Evolutionary conservation across 2,888 invertebrate genomes (phyloP).

Genomic region (Pammene aurita): DNA sequence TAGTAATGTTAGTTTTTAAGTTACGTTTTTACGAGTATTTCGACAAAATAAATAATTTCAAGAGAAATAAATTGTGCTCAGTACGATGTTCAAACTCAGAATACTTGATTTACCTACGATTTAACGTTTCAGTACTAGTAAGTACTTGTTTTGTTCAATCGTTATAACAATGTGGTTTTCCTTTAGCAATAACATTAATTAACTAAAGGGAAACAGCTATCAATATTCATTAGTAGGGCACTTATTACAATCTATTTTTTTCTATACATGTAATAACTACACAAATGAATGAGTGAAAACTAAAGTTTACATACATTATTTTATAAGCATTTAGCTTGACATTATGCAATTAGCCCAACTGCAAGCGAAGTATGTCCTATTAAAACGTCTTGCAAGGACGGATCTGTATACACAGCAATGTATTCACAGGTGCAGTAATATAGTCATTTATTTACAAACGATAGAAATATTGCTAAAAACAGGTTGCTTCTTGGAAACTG

Average conservation of each 20-base stretch:
- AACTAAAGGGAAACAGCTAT: not conserved
- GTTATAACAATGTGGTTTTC: slow-evolving; percentile 13
- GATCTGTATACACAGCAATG: slow-evolving; percentile 2
- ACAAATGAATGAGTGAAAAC: too few species aligned
- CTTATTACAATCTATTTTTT: too few species aligned
- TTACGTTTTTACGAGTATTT: not conserved
- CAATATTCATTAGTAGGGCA: not conserved
- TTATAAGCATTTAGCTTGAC: too few species aligned
- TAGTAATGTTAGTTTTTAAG: not conserved
- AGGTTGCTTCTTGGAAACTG: not conserved
- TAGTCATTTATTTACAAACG: slow-evolving; percentile 26
- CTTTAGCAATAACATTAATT: slow-evolving; percentile 5
- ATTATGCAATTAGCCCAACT: not conserved
- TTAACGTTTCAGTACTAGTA: not conserved
- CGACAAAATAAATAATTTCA: not conserved
- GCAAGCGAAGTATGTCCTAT: slow-evolving; percentile 21
- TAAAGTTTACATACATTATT: too few species aligned
- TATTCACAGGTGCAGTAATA: slow-evolving; percentile 41
- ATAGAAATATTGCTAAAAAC: slow-evolving; percentile 13
- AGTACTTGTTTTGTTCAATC: not conserved
- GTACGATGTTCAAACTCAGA: not conserved
- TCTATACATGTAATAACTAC: too few species aligned
- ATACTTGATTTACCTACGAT: not conserved
- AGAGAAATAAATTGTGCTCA: not conserved
- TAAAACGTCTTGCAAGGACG: slow-evolving; percentile 32